Percentiles rank a stretch among this genome's conserved stretches.
Evolutionary conservation across 2,888 invertebrate genomes (phyloP).

Genomic region (Pseudococcus viburni): DNA sequence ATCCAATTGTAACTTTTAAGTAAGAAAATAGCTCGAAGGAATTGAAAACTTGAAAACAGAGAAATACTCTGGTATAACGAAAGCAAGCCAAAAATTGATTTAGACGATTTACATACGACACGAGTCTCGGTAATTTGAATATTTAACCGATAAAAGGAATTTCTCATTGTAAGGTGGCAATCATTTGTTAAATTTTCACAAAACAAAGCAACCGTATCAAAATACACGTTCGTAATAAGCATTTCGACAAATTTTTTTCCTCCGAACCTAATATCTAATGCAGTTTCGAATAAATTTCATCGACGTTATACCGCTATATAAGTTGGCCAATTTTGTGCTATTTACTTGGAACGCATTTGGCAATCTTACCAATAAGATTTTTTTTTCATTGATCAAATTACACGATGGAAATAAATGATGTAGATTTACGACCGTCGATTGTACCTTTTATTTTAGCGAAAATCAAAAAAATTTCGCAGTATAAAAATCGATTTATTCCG

Average conservation of each 20-base stretch:
- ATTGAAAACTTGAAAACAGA: background rate
- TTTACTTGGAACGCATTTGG: background rate
- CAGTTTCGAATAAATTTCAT: background rate
- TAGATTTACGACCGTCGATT: conserved; percentile 7
- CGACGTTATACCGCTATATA: background rate
- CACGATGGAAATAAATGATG: background rate
- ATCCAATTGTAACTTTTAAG: background rate
- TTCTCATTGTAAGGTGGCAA: background rate
- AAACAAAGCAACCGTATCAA: background rate
- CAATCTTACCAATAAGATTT: background rate
- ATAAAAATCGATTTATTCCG: too few relatives aligned
- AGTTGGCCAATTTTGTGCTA: background rate
- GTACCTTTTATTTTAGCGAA: background rate
- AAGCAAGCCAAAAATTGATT: background rate
- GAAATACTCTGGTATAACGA: background rate
- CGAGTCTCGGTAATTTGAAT: background rate
- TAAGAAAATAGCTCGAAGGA: background rate
- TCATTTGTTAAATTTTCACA: conserved; percentile 6
- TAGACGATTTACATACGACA: background rate
- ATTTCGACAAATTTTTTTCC: background rate
- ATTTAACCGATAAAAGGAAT: conserved; percentile 9
- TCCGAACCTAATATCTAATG: background rate
- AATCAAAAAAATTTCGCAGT: background rate
- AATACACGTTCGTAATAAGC: background rate
- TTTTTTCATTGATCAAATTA: conserved; percentile 10